Evolutionary conservation across 1,140 invertebrate genomes (phyloP), one percentile per base, ranked within the genome.

Genomic region (Heliconius hermathena): DNA sequence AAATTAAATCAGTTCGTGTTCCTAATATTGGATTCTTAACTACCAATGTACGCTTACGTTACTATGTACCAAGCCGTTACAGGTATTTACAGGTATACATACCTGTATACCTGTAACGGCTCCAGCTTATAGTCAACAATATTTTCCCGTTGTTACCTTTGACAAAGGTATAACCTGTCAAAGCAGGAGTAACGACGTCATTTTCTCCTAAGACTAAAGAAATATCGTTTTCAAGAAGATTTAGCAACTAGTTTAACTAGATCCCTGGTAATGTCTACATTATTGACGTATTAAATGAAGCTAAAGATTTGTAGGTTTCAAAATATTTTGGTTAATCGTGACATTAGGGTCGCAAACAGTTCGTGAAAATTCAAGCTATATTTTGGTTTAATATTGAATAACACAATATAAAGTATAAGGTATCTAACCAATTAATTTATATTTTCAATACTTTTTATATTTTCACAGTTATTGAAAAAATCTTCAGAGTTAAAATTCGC

Each of bases 201-300:
- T 83, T 86, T 88, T 88, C 88, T 83, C 82, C 84, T 82, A 26
- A 66, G 13, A 1, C 26, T 75, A 29, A 82, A 81, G 84, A 91
- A 91, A 90, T 90, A 90, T 90, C 87, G 84, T 84, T 90, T 88
- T 87, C 85, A 87, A 87, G 84, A 89, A 88, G 86, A 90, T 81
- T 84, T 83, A 83, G 81, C 83, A 33, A 38, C 89, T 81, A 89
- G 13, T 11, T 3, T 78, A 81, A 18, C 8, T 29, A 79, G 87
- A 89, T 49, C 89, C 72, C 73, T 76, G 82, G 82, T 84, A 80
- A 78, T 77, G 38, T 22, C 6, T 71, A 66, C 70, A 78, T 75
- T 75, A 41, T 60, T 52, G 38, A 49, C 41, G 66, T 54, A 73
- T 73, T 74, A 73, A 71, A 78, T 41, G 29, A 57, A 76, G 75